Evolutionary conservation across 1,140 invertebrate genomes (phyloP).

Genomic region (Sycobia sp.): DNA sequence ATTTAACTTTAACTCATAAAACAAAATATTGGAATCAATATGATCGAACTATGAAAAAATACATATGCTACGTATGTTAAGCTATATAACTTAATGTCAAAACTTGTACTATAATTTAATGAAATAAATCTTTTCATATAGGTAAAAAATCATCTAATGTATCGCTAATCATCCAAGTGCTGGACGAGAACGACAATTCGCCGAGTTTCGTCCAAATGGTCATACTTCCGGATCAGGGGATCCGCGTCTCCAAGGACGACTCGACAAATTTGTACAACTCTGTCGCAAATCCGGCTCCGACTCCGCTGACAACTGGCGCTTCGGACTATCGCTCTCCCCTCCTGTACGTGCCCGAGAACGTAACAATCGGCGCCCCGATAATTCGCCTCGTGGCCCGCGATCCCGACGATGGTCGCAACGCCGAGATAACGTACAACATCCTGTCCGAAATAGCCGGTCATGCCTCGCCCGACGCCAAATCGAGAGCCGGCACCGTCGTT

Average conservation of each 20-base stretch:
- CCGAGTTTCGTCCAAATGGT: constrained; percentile 74
- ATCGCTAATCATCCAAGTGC: constrained; percentile 71
- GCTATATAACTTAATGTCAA: too few species aligned
- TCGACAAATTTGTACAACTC: constrained; percentile 36
- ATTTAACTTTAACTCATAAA: too few species aligned
- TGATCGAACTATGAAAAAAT: too few species aligned
- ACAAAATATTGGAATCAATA: too few species aligned
- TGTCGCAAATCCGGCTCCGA: constrained; percentile 40
- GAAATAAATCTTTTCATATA: too few species aligned
- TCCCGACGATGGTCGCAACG: constrained; percentile 77
- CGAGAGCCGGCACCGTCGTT: constrained; percentile 49
- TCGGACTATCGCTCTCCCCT: constrained; percentile 60
- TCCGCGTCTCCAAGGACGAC: constrained; percentile 65
- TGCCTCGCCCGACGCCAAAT: constrained; percentile 36
- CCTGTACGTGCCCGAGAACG: constrained; percentile 78
- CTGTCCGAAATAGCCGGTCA: constrained; percentile 39
- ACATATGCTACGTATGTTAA: too few species aligned
- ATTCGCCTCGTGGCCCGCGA: constrained; percentile 82
- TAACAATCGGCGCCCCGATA: constrained; percentile 74
- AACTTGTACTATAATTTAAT: too few species aligned
- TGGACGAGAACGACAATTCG: constrained; percentile 85
- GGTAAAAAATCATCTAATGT: constrained; percentile 72
- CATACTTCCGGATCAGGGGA: constrained; percentile 68
- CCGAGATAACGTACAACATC: constrained; percentile 78
- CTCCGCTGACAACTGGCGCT: constrained; percentile 42